phyloP scores from a whole-genome alignment of 2,797 vertebrate species.

The Martes flavigula region DNA sequence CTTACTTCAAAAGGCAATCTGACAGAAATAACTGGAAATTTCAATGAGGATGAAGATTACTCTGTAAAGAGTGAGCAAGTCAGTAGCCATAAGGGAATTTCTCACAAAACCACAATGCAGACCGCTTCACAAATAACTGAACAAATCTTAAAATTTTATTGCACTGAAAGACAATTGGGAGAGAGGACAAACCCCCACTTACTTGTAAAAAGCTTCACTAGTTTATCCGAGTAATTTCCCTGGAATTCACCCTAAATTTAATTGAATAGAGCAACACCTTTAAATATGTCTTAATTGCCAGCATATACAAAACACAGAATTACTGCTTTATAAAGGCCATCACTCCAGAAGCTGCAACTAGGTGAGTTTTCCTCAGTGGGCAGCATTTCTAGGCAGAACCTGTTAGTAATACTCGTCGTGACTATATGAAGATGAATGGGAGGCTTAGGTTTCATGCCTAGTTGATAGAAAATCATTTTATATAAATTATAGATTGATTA shows the following conservation, averaged over 20 bases:
- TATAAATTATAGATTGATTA: constrained; percentile 64
- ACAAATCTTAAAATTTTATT: constrained; percentile 31
- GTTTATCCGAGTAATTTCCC: constrained; percentile 15
- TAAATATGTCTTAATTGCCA: constrained; percentile 35
- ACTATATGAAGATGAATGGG: constrained; percentile 45
- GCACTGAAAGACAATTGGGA: neutral
- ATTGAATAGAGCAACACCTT: neutral
- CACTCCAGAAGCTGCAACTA: neutral
- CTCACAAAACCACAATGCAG: neutral
- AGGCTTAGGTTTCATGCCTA: constrained; percentile 38
- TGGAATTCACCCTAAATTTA: constrained; percentile 16
- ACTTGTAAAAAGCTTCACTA: constrained; percentile 11
- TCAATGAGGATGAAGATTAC: neutral
- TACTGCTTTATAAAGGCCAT: constrained; percentile 31
- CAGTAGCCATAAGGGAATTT: neutral
- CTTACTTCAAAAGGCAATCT: constrained; percentile 45
- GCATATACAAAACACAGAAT: constrained; percentile 23
- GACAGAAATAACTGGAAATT: constrained; percentile 59
- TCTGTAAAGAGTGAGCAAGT: constrained; percentile 4
- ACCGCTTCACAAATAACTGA: neutral
- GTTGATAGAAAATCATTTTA: constrained; percentile 57
- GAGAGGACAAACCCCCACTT: neutral
- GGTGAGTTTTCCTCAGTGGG: constrained; percentile 30
- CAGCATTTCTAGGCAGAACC: neutral
- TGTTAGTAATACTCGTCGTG: neutral